Percentiles rank a stretch among this genome's conserved stretches.
These are phyloP conservation scores for Atrichornis clamosus DNA, from an alignment of 2,113 vertebrate genomes.

Conservation along the genomic window DNA sequence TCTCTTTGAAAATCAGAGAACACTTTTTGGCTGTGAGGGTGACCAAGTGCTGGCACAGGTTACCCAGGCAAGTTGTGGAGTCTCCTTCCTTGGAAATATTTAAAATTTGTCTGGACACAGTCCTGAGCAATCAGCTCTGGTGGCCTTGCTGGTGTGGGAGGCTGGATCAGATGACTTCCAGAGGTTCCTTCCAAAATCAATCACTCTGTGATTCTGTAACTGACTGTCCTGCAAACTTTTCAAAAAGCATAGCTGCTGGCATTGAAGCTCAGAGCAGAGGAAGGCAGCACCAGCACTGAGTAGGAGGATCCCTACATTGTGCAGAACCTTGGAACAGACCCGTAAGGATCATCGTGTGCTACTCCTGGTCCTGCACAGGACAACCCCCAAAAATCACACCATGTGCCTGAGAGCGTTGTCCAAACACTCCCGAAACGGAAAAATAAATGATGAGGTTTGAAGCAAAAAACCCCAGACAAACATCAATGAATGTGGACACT, in stretches of 20 bases:
- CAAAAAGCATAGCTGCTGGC: background rate
- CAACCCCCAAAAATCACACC: background rate
- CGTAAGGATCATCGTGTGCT: background rate
- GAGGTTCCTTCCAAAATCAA: background rate
- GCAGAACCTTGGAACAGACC: background rate
- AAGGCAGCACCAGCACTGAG: background rate
- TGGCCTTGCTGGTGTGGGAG: background rate
- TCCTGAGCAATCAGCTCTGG: background rate
- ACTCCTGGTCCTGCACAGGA: background rate
- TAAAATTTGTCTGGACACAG: accelerated
- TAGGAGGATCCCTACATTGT: background rate
- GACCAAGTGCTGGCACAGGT: background rate
- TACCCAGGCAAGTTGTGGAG: background rate
- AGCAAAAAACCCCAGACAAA: background rate
- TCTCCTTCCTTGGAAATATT: background rate
- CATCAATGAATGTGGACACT: background rate
- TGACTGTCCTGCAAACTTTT: background rate
- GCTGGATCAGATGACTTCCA: background rate
- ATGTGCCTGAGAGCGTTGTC: background rate
- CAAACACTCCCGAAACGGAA: background rate
- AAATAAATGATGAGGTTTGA: background rate
- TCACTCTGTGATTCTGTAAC: background rate
- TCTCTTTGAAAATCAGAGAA: background rate
- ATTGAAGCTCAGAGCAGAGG: background rate
- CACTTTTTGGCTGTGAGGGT: accelerated